Conservation (phyloP, 2,113 vertebrate species). For the Heterotilapia buettikoferi region DNA sequence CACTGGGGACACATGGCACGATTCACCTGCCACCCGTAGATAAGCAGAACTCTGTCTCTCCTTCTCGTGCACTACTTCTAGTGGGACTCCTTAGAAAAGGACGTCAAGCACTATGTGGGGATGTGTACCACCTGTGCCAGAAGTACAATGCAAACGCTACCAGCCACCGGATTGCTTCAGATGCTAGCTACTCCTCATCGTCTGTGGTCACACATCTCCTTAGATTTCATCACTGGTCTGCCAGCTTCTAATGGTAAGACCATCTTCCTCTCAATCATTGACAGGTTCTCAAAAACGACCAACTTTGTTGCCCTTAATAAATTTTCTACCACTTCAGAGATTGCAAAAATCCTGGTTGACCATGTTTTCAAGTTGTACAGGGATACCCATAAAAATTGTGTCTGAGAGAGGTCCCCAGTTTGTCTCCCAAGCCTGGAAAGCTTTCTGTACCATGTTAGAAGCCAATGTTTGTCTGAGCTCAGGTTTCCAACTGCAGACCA, state of each 20-base stretch:
- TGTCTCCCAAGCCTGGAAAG: not conserved
- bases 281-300: not conserved
- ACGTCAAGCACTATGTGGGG: not conserved
- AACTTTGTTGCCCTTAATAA: not conserved
- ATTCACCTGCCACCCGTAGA: not conserved
- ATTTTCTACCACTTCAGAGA: not conserved
- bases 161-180: not conserved
- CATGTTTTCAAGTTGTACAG: not conserved
- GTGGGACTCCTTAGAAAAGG: not conserved
- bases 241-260: not conserved
- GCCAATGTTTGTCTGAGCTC: not conserved
- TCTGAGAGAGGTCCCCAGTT: not conserved
- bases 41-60: not conserved
- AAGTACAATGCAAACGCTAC: not conserved
- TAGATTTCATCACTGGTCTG: not conserved
- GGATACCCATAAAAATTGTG: not conserved
- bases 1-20: not conserved
- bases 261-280: not conserved
- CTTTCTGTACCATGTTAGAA: too few species aligned
- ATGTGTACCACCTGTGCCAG: not conserved
- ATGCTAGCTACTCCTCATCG: not conserved
- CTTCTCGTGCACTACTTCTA: not conserved
- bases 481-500: not conserved
- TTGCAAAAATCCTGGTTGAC: not conserved
- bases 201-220: not conserved